Evolutionary conservation across 2,113 vertebrate species (phyloP).

Genomic region (Scomber colias): DNA sequence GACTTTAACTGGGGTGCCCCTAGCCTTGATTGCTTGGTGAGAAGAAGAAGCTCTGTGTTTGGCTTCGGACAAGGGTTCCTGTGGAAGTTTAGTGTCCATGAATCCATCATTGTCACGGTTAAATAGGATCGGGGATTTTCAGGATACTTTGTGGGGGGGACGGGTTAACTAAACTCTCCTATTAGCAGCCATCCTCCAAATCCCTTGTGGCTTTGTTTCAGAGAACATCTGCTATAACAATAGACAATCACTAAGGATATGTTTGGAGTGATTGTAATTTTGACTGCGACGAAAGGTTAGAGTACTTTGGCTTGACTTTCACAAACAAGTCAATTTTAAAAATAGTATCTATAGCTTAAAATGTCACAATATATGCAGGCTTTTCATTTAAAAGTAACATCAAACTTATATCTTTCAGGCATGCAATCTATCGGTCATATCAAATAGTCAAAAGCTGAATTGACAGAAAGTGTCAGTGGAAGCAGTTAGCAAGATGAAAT

Average conservation of each 20-base stretch:
- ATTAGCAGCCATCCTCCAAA: slow-evolving; percentile 49
- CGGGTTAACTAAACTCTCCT: slow-evolving; percentile 61
- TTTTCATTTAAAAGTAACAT: slow-evolving; percentile 2
- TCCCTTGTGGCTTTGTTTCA: slow-evolving; percentile 64
- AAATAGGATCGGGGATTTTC: slow-evolving; percentile 56
- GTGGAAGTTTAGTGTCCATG: slow-evolving; percentile 70
- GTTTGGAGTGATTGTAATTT: slow-evolving; percentile 29
- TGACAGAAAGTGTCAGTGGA: slow-evolving; percentile 48
- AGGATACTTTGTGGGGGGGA: slow-evolving; percentile 53
- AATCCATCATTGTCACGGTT: slow-evolving; percentile 87
- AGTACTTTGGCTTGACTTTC: background rate
- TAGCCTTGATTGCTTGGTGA: slow-evolving; percentile 19
- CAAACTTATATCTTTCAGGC: background rate
- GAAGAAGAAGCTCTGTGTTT: slow-evolving; percentile 64
- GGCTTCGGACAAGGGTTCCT: slow-evolving; percentile 64
- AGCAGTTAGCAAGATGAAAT: slow-evolving; percentile 65
- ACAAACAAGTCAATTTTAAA: slow-evolving; percentile 13
- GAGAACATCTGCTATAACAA: slow-evolving; percentile 72
- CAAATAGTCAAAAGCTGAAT: background rate
- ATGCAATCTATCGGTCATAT: background rate
- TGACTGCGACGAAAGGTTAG: background rate
- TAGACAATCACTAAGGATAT: slow-evolving; percentile 21
- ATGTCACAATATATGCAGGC: background rate
- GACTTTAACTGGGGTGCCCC: slow-evolving; percentile 33
- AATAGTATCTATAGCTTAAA: too few species aligned